A percentile compares a stretch with the other conserved stretches of the same genome.
Evolutionary conservation across 2,797 vertebrate genomes (phyloP).

Genomic region (Microhierax caerulescens): DNA sequence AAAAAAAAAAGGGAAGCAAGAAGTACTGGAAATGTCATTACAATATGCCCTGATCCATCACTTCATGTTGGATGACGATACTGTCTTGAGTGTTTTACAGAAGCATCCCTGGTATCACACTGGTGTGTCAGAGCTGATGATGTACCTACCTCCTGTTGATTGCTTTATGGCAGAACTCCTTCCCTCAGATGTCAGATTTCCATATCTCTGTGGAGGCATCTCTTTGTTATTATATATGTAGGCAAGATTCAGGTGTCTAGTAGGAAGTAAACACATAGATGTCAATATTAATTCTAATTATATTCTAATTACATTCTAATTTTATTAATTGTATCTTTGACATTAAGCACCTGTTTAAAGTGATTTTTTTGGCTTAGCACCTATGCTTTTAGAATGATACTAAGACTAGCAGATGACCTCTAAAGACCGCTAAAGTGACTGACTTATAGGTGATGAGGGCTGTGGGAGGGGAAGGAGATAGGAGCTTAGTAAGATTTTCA

Average conservation of each 20-base stretch:
- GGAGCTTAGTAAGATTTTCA: neutral
- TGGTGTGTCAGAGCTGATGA: neutral
- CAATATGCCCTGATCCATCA: neutral
- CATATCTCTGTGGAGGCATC: neutral
- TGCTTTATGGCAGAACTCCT: neutral
- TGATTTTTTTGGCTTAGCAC: neutral
- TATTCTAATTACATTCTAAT: neutral
- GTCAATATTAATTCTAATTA: neutral
- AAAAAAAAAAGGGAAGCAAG: neutral
- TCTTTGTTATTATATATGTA: neutral
- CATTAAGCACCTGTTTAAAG: neutral
- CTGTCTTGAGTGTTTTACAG: neutral
- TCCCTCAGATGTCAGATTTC: neutral
- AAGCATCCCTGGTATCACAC: neutral
- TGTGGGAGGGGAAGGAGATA: neutral
- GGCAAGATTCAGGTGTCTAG: neutral
- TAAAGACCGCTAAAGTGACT: neutral
- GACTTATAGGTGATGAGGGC: neutral
- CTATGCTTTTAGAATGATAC: neutral
- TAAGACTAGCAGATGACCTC: neutral
- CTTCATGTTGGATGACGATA: neutral
- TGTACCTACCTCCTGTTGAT: neutral
- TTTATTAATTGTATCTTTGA: neutral
- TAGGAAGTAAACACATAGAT: neutral
- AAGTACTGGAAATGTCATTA: neutral